Conservation (phyloP, 2,797 vertebrate species). For the Rachycentron canadum region DNA sequence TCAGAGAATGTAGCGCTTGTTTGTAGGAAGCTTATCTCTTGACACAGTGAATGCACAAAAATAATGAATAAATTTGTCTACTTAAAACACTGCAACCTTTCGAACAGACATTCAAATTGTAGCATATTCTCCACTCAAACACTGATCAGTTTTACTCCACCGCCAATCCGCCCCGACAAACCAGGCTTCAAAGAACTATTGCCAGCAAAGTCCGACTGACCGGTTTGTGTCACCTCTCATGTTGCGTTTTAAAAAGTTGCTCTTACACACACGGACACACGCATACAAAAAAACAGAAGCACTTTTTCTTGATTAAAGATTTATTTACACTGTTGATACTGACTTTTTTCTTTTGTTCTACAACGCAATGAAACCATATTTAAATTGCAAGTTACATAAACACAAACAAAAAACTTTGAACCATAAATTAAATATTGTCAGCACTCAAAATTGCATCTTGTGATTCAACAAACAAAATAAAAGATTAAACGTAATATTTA, state of each 20-base stretch:
- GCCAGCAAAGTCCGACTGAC: constrained; percentile 15
- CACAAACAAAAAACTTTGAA: not conserved
- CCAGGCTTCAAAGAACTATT: not conserved
- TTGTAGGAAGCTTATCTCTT: constrained; percentile 44
- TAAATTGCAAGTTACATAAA: not conserved
- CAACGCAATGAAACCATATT: not conserved
- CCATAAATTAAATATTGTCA: constrained; percentile 7
- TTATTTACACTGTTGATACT: not conserved
- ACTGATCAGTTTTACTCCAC: constrained; percentile 46
- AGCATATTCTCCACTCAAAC: constrained; percentile 24
- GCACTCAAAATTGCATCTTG: not conserved
- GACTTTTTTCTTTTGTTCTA: not conserved
- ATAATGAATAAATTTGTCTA: constrained; percentile 65
- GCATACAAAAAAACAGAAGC: not conserved
- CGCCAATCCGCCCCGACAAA: constrained; percentile 9
- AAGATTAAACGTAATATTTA: constrained; percentile 11
- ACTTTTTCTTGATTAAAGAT: not conserved
- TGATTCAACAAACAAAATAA: not conserved
- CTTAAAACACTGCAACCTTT: constrained; percentile 42
- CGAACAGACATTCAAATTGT: constrained; percentile 35
- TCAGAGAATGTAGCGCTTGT: constrained; percentile 43
- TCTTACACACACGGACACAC: not conserved
- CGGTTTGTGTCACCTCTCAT: constrained; percentile 11
- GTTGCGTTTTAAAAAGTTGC: constrained; percentile 7
- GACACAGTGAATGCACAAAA: constrained; percentile 63